phyloP scores from a whole-genome alignment of 2,888 invertebrate species.

The Xestia ashworthii region DNA sequence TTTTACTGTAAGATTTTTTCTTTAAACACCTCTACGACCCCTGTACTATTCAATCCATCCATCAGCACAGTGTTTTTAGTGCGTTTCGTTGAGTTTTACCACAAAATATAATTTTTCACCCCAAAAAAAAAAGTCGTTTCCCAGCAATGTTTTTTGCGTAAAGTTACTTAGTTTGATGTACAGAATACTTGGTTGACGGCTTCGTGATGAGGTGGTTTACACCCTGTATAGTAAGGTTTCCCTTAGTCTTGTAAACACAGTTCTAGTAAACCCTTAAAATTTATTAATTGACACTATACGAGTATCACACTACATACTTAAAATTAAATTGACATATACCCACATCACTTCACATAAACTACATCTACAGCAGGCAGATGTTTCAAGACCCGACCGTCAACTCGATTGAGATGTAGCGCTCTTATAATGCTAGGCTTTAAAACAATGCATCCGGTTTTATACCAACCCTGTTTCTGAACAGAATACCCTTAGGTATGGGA shows the following conservation, averaged over 20 bases:
- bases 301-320: not conserved
- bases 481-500: not conserved
- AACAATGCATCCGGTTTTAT: slow-evolving; percentile 35
- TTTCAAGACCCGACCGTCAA: slow-evolving; percentile 25
- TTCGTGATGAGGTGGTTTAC: too few relatives aligned
- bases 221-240: not conserved
- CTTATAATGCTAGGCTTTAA: slow-evolving; percentile 5
- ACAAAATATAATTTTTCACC: too few relatives aligned
- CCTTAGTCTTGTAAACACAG: not conserved
- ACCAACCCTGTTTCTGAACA: slow-evolving; percentile 8
- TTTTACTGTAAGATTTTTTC: too few relatives aligned
- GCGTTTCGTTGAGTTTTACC: too few relatives aligned
- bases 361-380: slow-evolving; percentile 38
- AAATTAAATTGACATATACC: slow-evolving; percentile 8
- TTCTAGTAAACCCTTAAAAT: not conserved
- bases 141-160: too few relatives aligned
- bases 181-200: too few relatives aligned
- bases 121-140: too few relatives aligned
- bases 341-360: not conserved
- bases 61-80: too few relatives aligned
- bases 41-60: too few relatives aligned
- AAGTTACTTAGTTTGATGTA: too few relatives aligned
- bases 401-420: slow-evolving; percentile 36
- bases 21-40: too few relatives aligned
- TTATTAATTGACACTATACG: not conserved